Conservation (phyloP, 2,888 invertebrate genomes). For the Agrotis exclamationis region DNA sequence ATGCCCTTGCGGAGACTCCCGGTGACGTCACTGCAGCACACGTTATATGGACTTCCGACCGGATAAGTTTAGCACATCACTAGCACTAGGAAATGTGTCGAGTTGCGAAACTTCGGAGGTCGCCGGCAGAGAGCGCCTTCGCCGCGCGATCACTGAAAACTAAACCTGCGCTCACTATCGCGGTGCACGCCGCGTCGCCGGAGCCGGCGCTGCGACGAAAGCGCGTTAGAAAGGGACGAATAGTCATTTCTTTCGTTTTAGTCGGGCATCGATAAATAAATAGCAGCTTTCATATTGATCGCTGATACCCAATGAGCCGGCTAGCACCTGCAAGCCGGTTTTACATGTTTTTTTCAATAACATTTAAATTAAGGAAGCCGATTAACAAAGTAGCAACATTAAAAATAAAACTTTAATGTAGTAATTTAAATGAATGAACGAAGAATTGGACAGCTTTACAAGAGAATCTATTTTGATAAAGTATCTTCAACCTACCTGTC, state of each 20-base stretch:
- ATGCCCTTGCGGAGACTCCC: slow-evolving; percentile 73
- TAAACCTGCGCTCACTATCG: slow-evolving; percentile 82
- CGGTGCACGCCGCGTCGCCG: slow-evolving; percentile 65
- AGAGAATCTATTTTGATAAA: not conserved
- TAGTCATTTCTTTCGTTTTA: slow-evolving; percentile 85
- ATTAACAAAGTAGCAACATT: not conserved
- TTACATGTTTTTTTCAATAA: slow-evolving; percentile 31
- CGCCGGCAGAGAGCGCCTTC: slow-evolving; percentile 86
- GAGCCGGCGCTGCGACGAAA: slow-evolving; percentile 76
- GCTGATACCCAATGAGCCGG: slow-evolving; percentile 72
- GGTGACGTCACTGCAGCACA: slow-evolving; percentile 67
- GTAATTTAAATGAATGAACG: not conserved
- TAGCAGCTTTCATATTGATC: slow-evolving; percentile 80
- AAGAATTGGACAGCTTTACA: not conserved
- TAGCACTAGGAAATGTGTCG: slow-evolving; percentile 84
- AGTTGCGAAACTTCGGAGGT: slow-evolving; percentile 83
- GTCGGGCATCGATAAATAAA: slow-evolving; percentile 78
- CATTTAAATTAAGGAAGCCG: slow-evolving; percentile 13
- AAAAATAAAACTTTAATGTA: not conserved
- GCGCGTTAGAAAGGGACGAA: slow-evolving; percentile 87
- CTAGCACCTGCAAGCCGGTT: slow-evolving; percentile 40
- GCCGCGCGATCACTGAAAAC: slow-evolving; percentile 89
- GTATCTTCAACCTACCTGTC: not conserved
- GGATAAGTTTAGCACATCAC: slow-evolving; percentile 83
- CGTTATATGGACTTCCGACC: slow-evolving; percentile 76